Evolutionary conservation across 2,888 invertebrate species (phyloP).

Genomic region (Heteromyza rotundicornis): DNA sequence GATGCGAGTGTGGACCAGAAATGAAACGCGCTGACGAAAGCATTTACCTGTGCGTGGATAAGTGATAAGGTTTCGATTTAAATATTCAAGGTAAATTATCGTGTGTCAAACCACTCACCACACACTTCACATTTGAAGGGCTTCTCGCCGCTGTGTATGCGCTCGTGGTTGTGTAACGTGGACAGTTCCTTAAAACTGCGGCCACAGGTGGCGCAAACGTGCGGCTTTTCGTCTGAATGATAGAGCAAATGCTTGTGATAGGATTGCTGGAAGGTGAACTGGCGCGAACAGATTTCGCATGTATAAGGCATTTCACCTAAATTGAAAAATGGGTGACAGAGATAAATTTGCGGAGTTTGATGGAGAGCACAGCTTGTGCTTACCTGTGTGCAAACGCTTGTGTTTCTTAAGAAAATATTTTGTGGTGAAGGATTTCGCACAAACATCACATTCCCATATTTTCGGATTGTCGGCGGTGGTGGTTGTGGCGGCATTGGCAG

Average conservation of each 20-base stretch:
- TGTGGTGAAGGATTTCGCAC: slow-evolving; percentile 83
- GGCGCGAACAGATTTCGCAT: slow-evolving; percentile 81
- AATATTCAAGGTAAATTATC: no score
- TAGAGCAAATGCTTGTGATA: slow-evolving; percentile 88
- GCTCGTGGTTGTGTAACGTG: slow-evolving; percentile 84
- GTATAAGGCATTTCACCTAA: slow-evolving; percentile 86
- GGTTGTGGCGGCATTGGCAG: slow-evolving; percentile 7
- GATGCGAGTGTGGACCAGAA: slow-evolving; percentile 82
- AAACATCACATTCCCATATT: slow-evolving; percentile 86
- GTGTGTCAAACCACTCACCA: no score
- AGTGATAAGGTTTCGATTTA: no score
- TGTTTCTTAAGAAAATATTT: slow-evolving; percentile 90
- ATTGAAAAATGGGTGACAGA: not conserved
- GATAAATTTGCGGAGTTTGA: not conserved
- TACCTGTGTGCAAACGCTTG: slow-evolving; percentile 83
- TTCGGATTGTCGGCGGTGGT: slow-evolving; percentile 69
- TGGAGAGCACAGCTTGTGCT: slow-evolving; percentile 25
- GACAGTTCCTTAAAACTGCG: slow-evolving; percentile 86
- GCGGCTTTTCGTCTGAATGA: slow-evolving; percentile 85
- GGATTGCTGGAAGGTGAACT: slow-evolving; percentile 89
- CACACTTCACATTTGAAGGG: slow-evolving; percentile 88
- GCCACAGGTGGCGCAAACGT: slow-evolving; percentile 77
- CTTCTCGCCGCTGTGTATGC: slow-evolving; percentile 80
- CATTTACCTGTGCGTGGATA: slow-evolving; percentile 84
- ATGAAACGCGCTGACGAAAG: slow-evolving; percentile 85